phyloP scores from a whole-genome alignment of 2,113 vertebrate genomes.

The Ceyx margarethae region DNA sequence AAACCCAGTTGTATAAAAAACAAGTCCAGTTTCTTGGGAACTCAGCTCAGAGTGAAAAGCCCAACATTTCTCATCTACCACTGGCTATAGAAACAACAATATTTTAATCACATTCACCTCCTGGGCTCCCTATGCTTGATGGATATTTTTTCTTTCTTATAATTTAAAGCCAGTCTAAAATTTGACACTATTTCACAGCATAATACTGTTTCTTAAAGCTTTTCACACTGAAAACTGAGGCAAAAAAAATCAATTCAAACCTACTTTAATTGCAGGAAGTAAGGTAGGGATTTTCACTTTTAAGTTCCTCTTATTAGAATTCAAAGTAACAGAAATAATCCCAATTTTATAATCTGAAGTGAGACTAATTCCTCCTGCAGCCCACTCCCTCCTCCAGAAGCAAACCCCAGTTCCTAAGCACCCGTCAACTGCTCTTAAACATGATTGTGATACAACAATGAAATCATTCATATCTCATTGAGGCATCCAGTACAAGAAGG shows the following conservation, averaged over 20 bases:
- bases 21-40: background rate
- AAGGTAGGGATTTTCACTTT: background rate
- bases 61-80: background rate
- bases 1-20: background rate
- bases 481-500: background rate
- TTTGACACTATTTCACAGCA: background rate
- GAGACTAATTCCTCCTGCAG: background rate
- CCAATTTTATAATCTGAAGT: background rate
- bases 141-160: background rate
- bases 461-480: background rate
- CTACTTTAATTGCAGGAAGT: background rate
- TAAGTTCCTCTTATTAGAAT: background rate
- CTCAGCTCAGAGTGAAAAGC: background rate
- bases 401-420: background rate
- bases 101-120: background rate
- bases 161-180: background rate
- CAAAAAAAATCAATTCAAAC: background rate
- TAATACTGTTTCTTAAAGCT: background rate
- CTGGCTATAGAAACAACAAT: background rate
- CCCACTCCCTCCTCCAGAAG: background rate
- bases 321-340: background rate
- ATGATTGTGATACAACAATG: background rate
- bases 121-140: background rate
- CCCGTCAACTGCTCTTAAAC: background rate
- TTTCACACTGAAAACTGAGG: background rate